Conservation (phyloP, 2,113 vertebrate species). For the Bambusicola thoracicus region DNA sequence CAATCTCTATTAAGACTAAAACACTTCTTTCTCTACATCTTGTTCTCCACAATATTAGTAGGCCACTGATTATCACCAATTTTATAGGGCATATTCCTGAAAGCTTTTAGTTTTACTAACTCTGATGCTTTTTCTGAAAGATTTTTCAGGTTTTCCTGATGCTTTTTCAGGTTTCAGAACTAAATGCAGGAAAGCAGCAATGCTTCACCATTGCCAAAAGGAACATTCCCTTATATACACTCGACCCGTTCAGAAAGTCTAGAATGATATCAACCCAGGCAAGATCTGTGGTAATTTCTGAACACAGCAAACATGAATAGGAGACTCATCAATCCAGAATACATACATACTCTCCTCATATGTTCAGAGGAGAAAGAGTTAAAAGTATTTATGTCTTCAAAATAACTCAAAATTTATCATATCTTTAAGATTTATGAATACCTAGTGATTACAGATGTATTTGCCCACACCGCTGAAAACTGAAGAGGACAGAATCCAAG, state of each 20-base stretch:
- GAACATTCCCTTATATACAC: neutral
- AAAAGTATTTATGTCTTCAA: neutral
- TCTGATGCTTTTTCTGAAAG: neutral
- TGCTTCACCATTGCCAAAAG: neutral
- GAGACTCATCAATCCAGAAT: neutral
- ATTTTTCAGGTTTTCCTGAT: no score
- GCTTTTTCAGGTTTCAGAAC: neutral
- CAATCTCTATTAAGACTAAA: neutral
- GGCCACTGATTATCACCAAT: neutral
- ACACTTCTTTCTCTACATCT: neutral
- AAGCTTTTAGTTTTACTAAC: neutral
- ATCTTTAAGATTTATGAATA: neutral
- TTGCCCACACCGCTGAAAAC: neutral
- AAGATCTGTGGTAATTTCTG: neutral
- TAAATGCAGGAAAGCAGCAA: neutral
- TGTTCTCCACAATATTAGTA: neutral
- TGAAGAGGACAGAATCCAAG: constrained; percentile 9
- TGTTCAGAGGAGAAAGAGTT: neutral
- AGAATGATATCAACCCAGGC: neutral
- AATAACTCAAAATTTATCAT: neutral
- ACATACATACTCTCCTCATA: neutral
- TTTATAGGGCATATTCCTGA: neutral
- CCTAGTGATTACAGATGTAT: neutral
- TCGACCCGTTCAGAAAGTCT: neutral
- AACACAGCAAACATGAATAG: neutral